A percentile compares a stretch with the other conserved stretches of the same genome.
Evolutionary conservation across 2,888 invertebrate species (phyloP).

Genomic region (Rhagophthalmus giganteus): DNA sequence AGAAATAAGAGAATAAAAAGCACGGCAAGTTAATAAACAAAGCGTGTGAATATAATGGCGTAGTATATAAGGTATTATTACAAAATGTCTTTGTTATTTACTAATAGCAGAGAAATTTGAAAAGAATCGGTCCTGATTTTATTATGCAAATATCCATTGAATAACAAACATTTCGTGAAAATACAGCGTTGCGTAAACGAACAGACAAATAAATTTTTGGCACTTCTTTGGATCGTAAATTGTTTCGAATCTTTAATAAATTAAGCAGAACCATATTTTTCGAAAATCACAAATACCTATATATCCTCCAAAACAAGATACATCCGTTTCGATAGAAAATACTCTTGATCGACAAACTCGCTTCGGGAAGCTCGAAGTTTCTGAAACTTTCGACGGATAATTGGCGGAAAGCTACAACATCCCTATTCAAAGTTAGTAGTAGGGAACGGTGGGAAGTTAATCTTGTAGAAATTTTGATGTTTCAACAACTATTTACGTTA

Average conservation of each 20-base stretch:
- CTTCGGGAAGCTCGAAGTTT: conserved; percentile 11
- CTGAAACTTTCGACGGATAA: conserved; percentile 20
- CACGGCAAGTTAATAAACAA: conserved; percentile 25
- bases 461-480: conserved; percentile 9
- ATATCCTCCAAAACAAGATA: not conserved
- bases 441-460: conserved; percentile 16
- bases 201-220: too few relatives aligned
- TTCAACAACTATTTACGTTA: not conserved
- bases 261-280: too few relatives aligned
- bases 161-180: too few relatives aligned
- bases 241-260: too few relatives aligned
- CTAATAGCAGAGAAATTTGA: too few relatives aligned
- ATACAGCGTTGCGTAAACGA: too few relatives aligned
- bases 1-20: conserved; percentile 9
- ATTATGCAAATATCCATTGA: too few relatives aligned
- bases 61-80: conserved; percentile 17
- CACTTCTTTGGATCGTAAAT: too few relatives aligned
- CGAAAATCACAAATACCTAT: too few relatives aligned
- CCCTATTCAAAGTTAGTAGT: conserved; percentile 18
- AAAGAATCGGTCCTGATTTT: too few relatives aligned
- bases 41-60: conserved; percentile 29
- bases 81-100: conserved; percentile 33
- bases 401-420: conserved; percentile 24
- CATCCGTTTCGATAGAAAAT: conserved; percentile 1
- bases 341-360: conserved; percentile 9